Percentiles rank a stretch among this genome's conserved stretches.
Conservation (phyloP, 2,113 vertebrate genomes). For the Ceyx margarethae region DNA sequence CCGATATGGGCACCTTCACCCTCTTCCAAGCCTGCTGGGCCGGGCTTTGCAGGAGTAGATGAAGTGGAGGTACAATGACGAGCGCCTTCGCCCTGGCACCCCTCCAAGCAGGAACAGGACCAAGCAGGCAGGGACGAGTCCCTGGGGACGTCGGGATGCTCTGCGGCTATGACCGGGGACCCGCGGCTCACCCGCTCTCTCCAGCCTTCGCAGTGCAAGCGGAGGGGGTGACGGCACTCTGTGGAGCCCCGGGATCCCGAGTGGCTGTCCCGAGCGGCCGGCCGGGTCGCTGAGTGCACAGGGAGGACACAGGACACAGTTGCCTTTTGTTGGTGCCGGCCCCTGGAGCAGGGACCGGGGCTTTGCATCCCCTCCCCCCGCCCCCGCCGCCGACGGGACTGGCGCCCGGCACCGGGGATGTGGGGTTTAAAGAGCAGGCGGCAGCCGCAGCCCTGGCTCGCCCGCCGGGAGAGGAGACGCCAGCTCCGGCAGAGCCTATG, state of each 20-base stretch:
- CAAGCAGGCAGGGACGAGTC: not conserved
- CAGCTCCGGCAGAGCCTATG: not conserved
- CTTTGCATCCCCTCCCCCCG: conserved; percentile 53
- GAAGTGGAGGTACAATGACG: fast-evolving
- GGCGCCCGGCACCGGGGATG: conserved; percentile 11
- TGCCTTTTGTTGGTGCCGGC: conserved; percentile 54
- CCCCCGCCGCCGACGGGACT: conserved; percentile 5
- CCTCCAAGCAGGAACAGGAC: not conserved
- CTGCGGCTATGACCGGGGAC: fast-evolving
- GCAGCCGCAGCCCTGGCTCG: not conserved
- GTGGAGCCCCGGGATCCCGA: not conserved
- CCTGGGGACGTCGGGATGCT: not conserved
- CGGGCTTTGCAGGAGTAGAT: not conserved
- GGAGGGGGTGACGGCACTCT: not conserved
- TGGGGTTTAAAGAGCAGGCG: conserved; percentile 48
- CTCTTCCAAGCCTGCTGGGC: not conserved
- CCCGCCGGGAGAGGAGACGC: not conserved
- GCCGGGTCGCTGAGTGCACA: not conserved
- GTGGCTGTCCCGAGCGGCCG: not conserved
- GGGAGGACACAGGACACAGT: conserved; percentile 35
- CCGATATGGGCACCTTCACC: not conserved
- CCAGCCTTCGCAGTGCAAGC: not conserved
- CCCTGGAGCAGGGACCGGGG: conserved; percentile 1
- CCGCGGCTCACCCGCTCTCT: not conserved
- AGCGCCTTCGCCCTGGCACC: not conserved